phyloP scores from a whole-genome alignment of 2,888 invertebrate species.

The Luperina testacea region DNA sequence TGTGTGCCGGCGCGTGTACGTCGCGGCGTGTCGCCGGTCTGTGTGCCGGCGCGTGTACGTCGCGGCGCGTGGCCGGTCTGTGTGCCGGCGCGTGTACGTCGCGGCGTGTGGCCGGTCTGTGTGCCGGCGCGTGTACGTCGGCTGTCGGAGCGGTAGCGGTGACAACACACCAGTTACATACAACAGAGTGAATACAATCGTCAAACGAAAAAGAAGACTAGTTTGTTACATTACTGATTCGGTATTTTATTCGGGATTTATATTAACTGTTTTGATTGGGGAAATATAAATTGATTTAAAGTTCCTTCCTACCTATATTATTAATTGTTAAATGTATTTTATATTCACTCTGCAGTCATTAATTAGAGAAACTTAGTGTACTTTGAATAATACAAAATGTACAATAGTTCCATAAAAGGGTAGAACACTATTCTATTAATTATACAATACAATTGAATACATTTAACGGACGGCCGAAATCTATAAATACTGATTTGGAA shows the following conservation, averaged over 20 bases:
- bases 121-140: not conserved
- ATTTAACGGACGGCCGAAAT: slow-evolving; percentile 64
- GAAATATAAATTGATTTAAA: slow-evolving; percentile 27
- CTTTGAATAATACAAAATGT: slow-evolving; percentile 60
- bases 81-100: not conserved
- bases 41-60: not conserved
- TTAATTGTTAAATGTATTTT: slow-evolving; percentile 18
- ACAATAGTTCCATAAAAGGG: slow-evolving; percentile 51
- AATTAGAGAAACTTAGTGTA: slow-evolving; percentile 50
- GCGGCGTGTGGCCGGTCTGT: slow-evolving; percentile 1
- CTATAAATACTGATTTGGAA: slow-evolving; percentile 63
- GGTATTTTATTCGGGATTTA: not conserved
- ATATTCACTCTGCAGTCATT: slow-evolving; percentile 50
- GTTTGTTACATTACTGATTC: slow-evolving; percentile 8
- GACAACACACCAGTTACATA: slow-evolving; percentile 10
- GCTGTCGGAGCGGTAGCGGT: not conserved
- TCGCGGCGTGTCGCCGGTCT: not conserved
- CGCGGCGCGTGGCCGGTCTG: not conserved
- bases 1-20: not conserved
- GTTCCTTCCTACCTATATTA: slow-evolving; percentile 29
- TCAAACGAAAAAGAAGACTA: not conserved
- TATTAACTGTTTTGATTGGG: slow-evolving; percentile 6
- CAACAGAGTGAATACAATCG: slow-evolving; percentile 42
- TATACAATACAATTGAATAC: slow-evolving; percentile 60
- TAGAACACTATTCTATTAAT: slow-evolving; percentile 48